phyloP scores from a whole-genome alignment of 1,140 invertebrate genomes.

The Steinernema feltiae region DNA sequence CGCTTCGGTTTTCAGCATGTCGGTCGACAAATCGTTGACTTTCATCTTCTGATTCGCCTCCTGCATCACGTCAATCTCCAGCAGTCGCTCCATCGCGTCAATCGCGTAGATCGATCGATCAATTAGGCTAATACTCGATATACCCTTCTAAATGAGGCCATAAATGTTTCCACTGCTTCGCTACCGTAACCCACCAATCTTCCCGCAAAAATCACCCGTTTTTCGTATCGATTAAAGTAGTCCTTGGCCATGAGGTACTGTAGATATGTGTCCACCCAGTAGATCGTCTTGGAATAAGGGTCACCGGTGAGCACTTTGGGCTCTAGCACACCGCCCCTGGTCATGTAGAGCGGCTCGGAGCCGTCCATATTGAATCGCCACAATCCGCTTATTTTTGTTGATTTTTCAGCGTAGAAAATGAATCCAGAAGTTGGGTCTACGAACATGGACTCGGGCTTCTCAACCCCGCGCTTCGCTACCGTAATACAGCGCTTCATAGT shows the following conservation, averaged over 20 bases:
- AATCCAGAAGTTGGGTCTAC: background rate
- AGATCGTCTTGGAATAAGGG: background rate
- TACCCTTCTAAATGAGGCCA: no score
- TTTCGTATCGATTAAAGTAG: background rate
- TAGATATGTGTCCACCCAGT: conserved; percentile 11
- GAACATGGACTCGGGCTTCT: background rate
- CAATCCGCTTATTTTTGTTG: background rate
- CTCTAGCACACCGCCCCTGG: background rate
- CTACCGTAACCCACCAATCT: background rate
- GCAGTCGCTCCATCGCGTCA: no score
- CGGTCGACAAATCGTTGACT: no score
- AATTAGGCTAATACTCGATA: no score
- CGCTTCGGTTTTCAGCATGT: no score
- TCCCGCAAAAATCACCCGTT: background rate
- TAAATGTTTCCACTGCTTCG: no score
- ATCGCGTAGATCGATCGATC: no score
- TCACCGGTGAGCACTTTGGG: background rate
- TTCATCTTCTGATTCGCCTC: no score
- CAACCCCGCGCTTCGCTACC: background rate
- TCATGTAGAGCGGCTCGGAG: background rate
- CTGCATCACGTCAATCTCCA: no score
- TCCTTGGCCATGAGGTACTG: conserved; percentile 1
- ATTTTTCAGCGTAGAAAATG: conserved; percentile 8
- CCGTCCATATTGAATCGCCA: background rate
- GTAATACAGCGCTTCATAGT: background rate